These are phyloP conservation scores for Stictocephala bisonia DNA, from an alignment of 2,888 invertebrate species.

Conservation along the genomic window DNA sequence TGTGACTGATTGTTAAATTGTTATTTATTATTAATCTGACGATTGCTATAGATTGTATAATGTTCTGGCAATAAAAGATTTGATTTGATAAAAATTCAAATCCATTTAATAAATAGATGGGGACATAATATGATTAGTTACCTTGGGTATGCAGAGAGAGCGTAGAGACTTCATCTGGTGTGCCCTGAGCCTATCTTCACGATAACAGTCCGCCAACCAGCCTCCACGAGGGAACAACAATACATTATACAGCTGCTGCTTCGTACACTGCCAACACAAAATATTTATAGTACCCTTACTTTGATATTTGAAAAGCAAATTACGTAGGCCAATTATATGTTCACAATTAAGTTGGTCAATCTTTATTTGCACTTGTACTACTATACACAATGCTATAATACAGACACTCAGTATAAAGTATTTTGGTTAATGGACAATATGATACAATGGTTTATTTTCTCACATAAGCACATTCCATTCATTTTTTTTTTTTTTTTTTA, in stretches of 20 bases:
- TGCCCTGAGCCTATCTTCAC: constrained; percentile 69
- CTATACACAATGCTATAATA: no score
- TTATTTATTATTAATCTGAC: neutral
- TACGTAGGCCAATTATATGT: no score
- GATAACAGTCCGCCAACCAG: constrained; percentile 82
- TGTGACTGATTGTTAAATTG: no score
- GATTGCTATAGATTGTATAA: neutral
- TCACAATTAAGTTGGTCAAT: no score
- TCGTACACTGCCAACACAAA: constrained; percentile 71
- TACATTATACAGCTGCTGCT: constrained; percentile 85
- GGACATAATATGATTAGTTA: constrained; percentile 50
- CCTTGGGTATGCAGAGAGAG: constrained; percentile 85
- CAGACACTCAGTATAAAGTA: no score
- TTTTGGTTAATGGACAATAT: no score
- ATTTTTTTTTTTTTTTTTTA: no score
- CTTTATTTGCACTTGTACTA: no score
- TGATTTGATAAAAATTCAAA: constrained; percentile 25
- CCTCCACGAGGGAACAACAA: constrained; percentile 89
- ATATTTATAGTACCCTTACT: neutral
- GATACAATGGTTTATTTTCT: no score
- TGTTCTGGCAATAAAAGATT: constrained; percentile 21
- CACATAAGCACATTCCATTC: no score
- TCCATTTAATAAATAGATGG: constrained; percentile 3
- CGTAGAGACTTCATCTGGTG: constrained; percentile 81
- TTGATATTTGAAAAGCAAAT: neutral